Evolutionary conservation across 2,113 vertebrate genomes (phyloP).

Genomic region (Scytalopus superciliaris): DNA sequence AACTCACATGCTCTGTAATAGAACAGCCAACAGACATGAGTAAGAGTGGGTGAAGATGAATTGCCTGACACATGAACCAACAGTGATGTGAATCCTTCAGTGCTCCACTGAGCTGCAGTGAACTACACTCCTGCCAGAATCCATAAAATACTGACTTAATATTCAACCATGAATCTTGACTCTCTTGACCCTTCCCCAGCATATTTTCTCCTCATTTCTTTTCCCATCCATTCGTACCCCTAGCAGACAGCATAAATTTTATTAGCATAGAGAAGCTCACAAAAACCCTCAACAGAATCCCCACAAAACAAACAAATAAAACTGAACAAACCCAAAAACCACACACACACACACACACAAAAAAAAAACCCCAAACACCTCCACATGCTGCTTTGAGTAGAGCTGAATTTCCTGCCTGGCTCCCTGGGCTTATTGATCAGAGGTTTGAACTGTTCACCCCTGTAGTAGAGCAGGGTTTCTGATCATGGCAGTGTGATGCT

Average conservation of each 20-base stretch:
- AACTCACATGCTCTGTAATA: background rate
- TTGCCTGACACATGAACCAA: background rate
- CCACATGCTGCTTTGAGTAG: background rate
- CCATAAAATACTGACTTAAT: background rate
- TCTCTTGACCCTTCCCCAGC: background rate
- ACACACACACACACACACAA: too few relatives aligned
- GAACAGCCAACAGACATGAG: background rate
- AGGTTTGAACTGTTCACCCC: constrained; percentile 42
- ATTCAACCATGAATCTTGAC: background rate
- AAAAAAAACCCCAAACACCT: background rate
- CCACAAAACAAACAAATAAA: background rate
- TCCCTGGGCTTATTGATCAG: background rate
- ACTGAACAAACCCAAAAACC: background rate
- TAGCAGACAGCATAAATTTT: background rate
- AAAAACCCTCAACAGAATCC: background rate
- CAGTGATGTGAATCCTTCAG: background rate
- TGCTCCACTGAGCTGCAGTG: background rate
- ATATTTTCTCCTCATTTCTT: background rate
- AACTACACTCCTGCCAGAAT: background rate
- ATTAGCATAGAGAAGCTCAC: background rate
- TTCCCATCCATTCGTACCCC: background rate
- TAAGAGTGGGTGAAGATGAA: background rate
- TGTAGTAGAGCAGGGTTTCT: background rate
- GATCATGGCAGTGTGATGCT: background rate
- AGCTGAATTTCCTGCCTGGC: background rate